Conservation (phyloP, 1,140 invertebrate genomes). For the Cecropterus lyciades region DNA sequence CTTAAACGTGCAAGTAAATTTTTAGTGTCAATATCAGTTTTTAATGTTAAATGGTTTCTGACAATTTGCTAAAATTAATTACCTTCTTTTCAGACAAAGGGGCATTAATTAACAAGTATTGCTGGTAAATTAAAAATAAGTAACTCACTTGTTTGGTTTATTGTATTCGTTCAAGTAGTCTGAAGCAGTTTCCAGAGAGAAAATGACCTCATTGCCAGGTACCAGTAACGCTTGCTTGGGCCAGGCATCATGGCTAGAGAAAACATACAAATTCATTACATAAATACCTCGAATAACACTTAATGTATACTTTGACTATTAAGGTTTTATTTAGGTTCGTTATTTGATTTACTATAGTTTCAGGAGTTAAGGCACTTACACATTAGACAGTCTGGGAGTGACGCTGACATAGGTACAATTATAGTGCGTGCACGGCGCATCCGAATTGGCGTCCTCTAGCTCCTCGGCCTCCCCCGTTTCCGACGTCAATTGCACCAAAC, state of each 20-base stretch:
- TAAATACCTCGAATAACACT: not conserved
- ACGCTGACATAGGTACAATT: constrained; percentile 75
- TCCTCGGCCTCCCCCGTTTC: constrained; percentile 64
- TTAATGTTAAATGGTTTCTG: too few species aligned
- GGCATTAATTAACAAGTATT: too few species aligned
- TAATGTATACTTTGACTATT: too few species aligned
- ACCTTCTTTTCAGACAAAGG: too few species aligned
- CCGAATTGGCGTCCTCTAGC: constrained; percentile 53
- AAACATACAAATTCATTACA: constrained; percentile 35
- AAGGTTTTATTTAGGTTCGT: too few species aligned
- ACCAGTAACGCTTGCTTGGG: constrained; percentile 93
- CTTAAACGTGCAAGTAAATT: too few species aligned
- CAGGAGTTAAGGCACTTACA: constrained; percentile 52
- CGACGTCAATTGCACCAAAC: constrained; percentile 59
- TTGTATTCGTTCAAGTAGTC: constrained; percentile 97
- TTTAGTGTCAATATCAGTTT: too few species aligned
- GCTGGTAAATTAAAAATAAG: too few species aligned
- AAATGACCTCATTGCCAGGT: constrained; percentile 97
- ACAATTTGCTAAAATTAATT: too few species aligned
- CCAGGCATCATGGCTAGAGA: constrained; percentile 90
- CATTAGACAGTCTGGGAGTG: constrained; percentile 66
- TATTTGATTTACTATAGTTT: too few species aligned
- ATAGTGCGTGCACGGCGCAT: constrained; percentile 66
- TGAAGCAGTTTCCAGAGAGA: constrained; percentile 97
- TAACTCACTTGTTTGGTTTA: constrained; percentile 64